Base-by-base conservation (phyloP, 2,797 vertebrate species). In the Hirundo rustica region DNA sequence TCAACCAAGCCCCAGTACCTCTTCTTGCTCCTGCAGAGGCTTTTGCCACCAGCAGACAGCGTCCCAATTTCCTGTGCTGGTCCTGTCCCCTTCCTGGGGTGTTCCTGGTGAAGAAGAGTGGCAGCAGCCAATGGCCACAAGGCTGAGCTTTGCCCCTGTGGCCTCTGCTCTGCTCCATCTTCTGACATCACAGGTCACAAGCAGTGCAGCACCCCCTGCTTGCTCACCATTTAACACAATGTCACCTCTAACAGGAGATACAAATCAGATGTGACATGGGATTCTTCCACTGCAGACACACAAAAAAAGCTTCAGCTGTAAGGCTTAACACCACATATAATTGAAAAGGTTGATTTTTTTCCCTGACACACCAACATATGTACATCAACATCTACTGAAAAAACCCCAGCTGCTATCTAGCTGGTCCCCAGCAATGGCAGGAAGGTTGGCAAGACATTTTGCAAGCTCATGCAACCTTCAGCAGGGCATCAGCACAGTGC, bases 171-270 rank as follows among this genome's bases (percentile, higher is more conserved):
- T 84, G 51, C 51, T 89, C 45, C 1, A 20, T 70, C 60, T 57
- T 54, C 26, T 30, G 74, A 34, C 45, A 55, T 14, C 2, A 2
- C 16, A 16, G 55, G 19, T 7, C 70, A 55, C 0, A 1, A 4
- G 36, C 17, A 15, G 34, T 23, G 7, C 51, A 66, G 65, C 62
- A 75, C 30, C 45, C 47, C 47, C 47, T 54, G 18, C 58, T 21
- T 36, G 3, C 11, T 45, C 88, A 57, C 71, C 51, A 44, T 50
- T 2, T 18, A 74, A 53, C 66, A 75, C 82, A 90, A 50, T 65
- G 93, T 93, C 92, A 93, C 89, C 90, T 73, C 90, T 27, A 91
- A 26, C 57, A 77, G 2, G 12, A 89, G 61, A 91, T 1, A 71
- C 32, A 83, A 89, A 95, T 8, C 68, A 50, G 76, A 80, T 16